Conservation (phyloP, 2,888 invertebrate genomes). For the Steromphala cineraria region DNA sequence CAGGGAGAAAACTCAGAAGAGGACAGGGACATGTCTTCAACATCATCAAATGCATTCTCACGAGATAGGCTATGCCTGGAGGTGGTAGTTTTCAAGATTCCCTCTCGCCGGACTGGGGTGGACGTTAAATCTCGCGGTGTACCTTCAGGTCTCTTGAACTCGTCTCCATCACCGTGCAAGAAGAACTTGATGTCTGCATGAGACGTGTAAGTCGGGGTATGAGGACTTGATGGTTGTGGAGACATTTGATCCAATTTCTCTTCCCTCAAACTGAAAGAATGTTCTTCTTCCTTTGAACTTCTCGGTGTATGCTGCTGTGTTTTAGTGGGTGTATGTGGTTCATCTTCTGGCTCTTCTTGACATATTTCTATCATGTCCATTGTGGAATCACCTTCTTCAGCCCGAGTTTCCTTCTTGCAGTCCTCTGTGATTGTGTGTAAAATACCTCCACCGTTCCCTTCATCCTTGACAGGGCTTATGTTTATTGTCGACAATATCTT, state of each 20-base stretch:
- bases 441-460: not conserved
- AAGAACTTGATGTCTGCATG: not conserved
- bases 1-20: conserved; percentile 60
- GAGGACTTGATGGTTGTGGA: conserved; percentile 6
- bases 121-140: conserved; percentile 10
- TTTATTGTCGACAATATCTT: not conserved
- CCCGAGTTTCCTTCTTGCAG: not conserved
- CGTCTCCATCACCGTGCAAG: not conserved
- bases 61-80: conserved; percentile 15
- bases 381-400: not conserved
- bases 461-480: conserved; percentile 6
- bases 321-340: not conserved
- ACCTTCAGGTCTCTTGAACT: conserved; percentile 6
- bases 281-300: not conserved
- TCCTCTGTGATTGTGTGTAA: conserved; percentile 7
- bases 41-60: conserved; percentile 47
- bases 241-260: not conserved
- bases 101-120: not conserved
- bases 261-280: not conserved
- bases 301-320: not conserved
- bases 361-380: not conserved
- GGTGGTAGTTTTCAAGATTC: not conserved
- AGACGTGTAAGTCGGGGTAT: not conserved
- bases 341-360: not conserved
- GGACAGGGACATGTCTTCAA: conserved; percentile 53